Evolutionary conservation across 2,113 vertebrate species (phyloP).

Genomic region (Menura novaehollandiae): DNA sequence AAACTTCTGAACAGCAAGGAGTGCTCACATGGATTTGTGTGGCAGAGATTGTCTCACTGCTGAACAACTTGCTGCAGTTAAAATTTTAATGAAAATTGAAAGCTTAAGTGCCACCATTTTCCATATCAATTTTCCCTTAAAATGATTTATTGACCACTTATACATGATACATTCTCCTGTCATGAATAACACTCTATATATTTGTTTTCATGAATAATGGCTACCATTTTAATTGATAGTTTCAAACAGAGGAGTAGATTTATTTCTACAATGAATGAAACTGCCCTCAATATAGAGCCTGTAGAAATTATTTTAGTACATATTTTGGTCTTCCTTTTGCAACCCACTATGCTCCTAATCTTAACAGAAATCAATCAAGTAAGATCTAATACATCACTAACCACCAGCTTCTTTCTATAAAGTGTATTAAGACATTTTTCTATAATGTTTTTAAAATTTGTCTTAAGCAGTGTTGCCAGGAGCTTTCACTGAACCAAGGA

Average conservation of each 20-base stretch:
- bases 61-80: constrained; percentile 26
- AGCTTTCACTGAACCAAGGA: constrained; percentile 52
- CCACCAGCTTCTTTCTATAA: constrained; percentile 36
- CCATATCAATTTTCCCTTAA: constrained; percentile 44
- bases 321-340: constrained; percentile 50
- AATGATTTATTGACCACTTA: constrained; percentile 73
- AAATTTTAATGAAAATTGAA: constrained; percentile 68
- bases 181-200: constrained; percentile 62
- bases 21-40: neutral
- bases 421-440: constrained; percentile 23
- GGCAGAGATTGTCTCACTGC: neutral
- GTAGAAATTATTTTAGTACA: constrained; percentile 68
- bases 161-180: constrained; percentile 67
- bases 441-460: constrained; percentile 54
- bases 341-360: constrained; percentile 58
- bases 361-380: constrained; percentile 71
- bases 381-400: constrained; percentile 49
- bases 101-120: constrained; percentile 56
- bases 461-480: constrained; percentile 53
- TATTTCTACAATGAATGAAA: constrained; percentile 71
- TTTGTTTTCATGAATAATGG: constrained; percentile 73
- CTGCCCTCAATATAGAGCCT: constrained; percentile 53
- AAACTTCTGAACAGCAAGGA: neutral
- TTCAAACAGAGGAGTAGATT: constrained; percentile 68
- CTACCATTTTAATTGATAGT: constrained; percentile 72